Base-by-base conservation (phyloP, 2,113 vertebrate species). In the Phyllostomus hastatus region DNA sequence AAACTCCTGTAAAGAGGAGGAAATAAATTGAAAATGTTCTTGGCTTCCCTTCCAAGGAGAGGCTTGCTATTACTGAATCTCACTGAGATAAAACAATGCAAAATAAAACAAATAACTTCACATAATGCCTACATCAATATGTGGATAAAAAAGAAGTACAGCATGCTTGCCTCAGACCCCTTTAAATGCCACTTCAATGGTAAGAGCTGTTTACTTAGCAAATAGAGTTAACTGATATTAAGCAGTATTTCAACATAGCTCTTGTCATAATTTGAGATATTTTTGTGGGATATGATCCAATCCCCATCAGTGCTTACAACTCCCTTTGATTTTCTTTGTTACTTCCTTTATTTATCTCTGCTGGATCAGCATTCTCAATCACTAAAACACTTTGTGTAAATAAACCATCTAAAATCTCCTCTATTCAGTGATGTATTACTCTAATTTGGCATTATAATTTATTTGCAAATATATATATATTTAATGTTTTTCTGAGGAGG, bases 321-420 rank as follows among this genome's bases (percentile, higher is more conserved):
- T 88, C 61, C 78, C 24, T 90, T 95, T 94, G 90, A 57, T 97
- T 84, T 85, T 41, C 9, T 70, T 94, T 79, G 83, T 81, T 84
- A 80, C 28, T 96, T 96, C 50, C 91, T 97, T 96, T 94, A 90
- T 92, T 98, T 95, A 88, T 96, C 59, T 64, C 81, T 69, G 17
- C 88, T 94, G 52, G 84, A 91, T 80, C 94, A 97, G 97, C 92
- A 96, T 91, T 98, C 95, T 94, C 93, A 95, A 97, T 95, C 92
- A 94, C 52, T 93, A 93, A 97, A 98, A 96, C 80, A 88, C 38
- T 59, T 91, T 79, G 54, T 75, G 8, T 90, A 98, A 95, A 79
- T 54, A 93, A 92, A 72, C 54, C 91, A 88, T 19, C 46, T 93
- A 46, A 9, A 95, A 94, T 87, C 38, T 89, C 96, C 1, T 26